Conservation (phyloP, 2,113 vertebrate species). For the Stegastes partitus region DNA sequence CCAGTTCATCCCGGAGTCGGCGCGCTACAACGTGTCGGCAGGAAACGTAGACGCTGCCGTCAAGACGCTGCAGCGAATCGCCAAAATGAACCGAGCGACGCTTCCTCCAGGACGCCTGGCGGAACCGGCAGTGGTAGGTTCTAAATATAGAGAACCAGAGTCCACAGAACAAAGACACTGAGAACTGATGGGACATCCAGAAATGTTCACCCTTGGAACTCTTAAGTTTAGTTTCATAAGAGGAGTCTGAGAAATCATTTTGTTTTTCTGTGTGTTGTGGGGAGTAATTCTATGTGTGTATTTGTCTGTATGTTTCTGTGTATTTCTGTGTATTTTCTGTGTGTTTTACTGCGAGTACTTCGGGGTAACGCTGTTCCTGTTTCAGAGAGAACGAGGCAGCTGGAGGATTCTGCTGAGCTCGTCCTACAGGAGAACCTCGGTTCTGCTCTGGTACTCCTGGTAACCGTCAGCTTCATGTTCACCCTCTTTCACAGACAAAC, state of each 20-base stretch:
- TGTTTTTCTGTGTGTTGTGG: no score
- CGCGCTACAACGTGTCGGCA: slow-evolving; percentile 89
- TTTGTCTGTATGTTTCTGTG: neutral
- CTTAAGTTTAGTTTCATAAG: no score
- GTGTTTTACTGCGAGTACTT: no score
- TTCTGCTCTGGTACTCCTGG: slow-evolving; percentile 96
- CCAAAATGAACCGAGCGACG: slow-evolving; percentile 83
- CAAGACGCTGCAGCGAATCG: slow-evolving; percentile 87
- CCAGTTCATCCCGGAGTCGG: slow-evolving; percentile 96
- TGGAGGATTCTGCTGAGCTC: slow-evolving; percentile 88
- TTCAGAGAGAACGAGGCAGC: slow-evolving; percentile 88
- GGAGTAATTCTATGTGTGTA: no score
- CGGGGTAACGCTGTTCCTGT: neutral
- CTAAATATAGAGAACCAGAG: neutral
- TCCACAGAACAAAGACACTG: no score
- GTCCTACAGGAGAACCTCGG: slow-evolving; percentile 88
- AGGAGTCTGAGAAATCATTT: no score
- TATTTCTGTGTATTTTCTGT: no score
- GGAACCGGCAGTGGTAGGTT: slow-evolving; percentile 83
- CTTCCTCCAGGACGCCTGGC: slow-evolving; percentile 88
- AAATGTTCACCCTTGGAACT: no score
- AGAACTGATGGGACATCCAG: no score
- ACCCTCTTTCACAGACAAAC: no score
- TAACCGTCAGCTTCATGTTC: slow-evolving; percentile 63
- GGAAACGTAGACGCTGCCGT: slow-evolving; percentile 86